Evolutionary conservation across 2,888 invertebrate species (phyloP), one percentile per base, ranked within the genome.

Genomic region (Archaeoteleia sp.): DNA sequence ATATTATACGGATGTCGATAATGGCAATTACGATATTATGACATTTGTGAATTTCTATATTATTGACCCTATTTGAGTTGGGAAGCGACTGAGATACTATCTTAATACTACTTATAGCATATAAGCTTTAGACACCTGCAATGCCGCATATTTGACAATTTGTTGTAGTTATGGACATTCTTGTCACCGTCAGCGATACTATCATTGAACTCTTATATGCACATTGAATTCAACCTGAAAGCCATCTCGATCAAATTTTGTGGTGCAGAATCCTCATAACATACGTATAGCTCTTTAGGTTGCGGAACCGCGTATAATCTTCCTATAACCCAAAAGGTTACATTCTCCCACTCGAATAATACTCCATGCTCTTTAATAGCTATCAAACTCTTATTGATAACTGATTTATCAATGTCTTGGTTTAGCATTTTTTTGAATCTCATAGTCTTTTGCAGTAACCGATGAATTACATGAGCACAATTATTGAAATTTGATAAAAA

Each of bases 161-260:
- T n/a, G n/a, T n/a, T n/a, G n/a, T n/a, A n/a, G n/a, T n/a, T n/a
- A n/a, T n/a, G n/a, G n/a, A n/a, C n/a, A n/a, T n/a, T n/a, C n/a
- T n/a, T n/a, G n/a, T n/a, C n/a, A n/a, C n/a, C n/a, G n/a, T n/a
- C n/a, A n/a, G n/a, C n/a, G n/a, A n/a, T n/a, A n/a, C n/a, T n/a
- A n/a, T n/a, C n/a, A n/a, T n/a, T n/a, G n/a, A n/a, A n/a, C n/a
- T n/a, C n/a, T n/a, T n/a, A n/a, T n/a, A n/a, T 55, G 15, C 55
- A 49, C 63, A 84, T 87, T 89, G 68, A 49, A 87, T 91, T 87
- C 1, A 94, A 87, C 73, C 93, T 89, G 84, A 94, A 96, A 3
- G 95, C 95, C 77, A 96, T 89, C 88, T 97, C 96, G 0, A 96
- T 90, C 74, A 95, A 87, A 87, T 95, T 95, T 85, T 96, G 96